A percentile compares a stretch with the other conserved stretches of the same genome.
These are phyloP conservation scores for Babylonia areolata DNA, from an alignment of 1,140 invertebrate species.

Conservation along the genomic window DNA sequence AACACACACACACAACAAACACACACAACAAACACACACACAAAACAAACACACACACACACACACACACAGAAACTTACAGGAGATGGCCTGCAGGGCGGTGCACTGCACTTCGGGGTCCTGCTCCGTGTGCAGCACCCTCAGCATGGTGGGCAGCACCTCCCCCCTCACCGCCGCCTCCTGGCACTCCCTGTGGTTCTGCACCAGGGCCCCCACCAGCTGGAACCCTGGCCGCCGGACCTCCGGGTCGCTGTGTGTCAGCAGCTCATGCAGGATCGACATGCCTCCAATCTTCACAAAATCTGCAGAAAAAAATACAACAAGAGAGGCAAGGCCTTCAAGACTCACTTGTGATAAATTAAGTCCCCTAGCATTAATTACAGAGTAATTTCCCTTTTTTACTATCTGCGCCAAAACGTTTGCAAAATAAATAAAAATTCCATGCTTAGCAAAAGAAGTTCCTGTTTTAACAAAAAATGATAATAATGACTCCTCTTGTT, in stretches of 20 bases:
- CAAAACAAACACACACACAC: not conserved
- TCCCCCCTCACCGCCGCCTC: constrained; percentile 80
- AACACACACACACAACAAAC: too few relatives aligned
- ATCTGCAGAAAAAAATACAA: too few relatives aligned
- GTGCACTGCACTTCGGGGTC: constrained; percentile 81
- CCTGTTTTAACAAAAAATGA: too few relatives aligned
- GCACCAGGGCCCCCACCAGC: constrained; percentile 84
- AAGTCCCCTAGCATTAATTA: too few relatives aligned
- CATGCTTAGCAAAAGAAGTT: too few relatives aligned
- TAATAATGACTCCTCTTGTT: too few relatives aligned
- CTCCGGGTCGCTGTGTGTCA: constrained; percentile 80
- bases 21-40: too few relatives aligned
- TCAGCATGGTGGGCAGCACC: constrained; percentile 81
- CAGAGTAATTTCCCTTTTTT: too few relatives aligned
- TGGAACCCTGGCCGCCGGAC: constrained; percentile 82
- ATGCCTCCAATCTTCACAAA: constrained; percentile 90
- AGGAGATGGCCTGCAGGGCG: constrained; percentile 85
- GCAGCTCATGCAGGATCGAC: constrained; percentile 81
- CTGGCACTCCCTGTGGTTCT: constrained; percentile 89
- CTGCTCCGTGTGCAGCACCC: constrained; percentile 81
- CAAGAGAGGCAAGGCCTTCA: too few relatives aligned
- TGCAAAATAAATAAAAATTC: too few relatives aligned
- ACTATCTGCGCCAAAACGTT: too few relatives aligned
- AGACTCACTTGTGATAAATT: too few relatives aligned
- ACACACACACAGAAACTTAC: constrained; percentile 77